Percentiles rank a stretch among this genome's conserved stretches.
These are phyloP conservation scores for Poeciliopsis infans DNA, from an alignment of 2,797 vertebrate species.

Conservation along the genomic window DNA sequence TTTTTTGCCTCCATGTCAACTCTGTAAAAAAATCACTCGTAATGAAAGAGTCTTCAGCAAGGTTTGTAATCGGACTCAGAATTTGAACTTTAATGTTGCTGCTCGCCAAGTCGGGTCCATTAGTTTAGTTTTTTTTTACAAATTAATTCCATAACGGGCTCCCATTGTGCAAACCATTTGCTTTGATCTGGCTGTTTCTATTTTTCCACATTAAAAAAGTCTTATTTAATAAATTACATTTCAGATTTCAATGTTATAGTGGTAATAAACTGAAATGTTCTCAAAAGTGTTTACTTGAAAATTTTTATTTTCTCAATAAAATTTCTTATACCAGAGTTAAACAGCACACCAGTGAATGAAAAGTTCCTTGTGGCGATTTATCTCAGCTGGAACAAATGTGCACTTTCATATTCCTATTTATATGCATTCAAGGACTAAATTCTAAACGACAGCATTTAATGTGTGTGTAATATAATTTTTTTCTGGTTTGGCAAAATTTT, in stretches of 20 bases:
- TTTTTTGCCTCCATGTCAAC: conserved; percentile 17
- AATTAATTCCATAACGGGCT: not conserved
- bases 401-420: conserved; percentile 5
- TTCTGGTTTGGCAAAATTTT: conserved; percentile 75
- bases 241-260: not conserved
- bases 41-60: conserved; percentile 16
- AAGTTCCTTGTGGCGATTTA: conserved; percentile 47
- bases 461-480: conserved; percentile 76
- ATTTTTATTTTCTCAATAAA: not conserved
- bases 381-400: conserved; percentile 39
- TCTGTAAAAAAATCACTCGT: conserved; percentile 30
- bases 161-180: not conserved
- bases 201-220: not conserved
- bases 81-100: conserved; percentile 34
- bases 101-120: conserved; percentile 14
- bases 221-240: not conserved
- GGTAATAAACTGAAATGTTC: not conserved
- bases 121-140: conserved; percentile 13
- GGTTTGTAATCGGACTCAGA: conserved; percentile 26
- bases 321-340: not conserved
- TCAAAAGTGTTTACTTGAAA: not conserved
- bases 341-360: conserved; percentile 13
- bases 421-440: conserved; percentile 65
- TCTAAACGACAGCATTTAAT: conserved; percentile 70
- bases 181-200: not conserved